phyloP scores from a whole-genome alignment of 2,113 vertebrate genomes.

The Amblyopsis rosae region DNA sequence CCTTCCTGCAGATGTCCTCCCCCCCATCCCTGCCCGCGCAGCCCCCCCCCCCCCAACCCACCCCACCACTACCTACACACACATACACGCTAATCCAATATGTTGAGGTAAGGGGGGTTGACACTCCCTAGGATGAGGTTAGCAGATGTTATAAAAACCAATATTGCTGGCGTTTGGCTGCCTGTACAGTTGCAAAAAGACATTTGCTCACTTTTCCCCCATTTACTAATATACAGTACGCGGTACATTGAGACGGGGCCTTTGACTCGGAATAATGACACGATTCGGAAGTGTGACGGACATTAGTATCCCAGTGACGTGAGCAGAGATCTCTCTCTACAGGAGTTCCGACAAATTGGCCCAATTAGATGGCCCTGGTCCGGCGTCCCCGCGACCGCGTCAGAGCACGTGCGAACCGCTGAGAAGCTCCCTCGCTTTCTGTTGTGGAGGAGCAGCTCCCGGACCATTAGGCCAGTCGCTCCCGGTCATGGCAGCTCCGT shows the following conservation, averaged over 20 bases:
- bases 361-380: constrained; percentile 56
- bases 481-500: constrained; percentile 66
- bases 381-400: constrained; percentile 47
- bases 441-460: constrained; percentile 50
- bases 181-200: constrained; percentile 47
- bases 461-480: constrained; percentile 78
- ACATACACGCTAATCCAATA: constrained; percentile 46
- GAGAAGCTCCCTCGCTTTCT: constrained; percentile 11
- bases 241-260: too few relatives aligned
- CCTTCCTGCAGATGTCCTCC: constrained; percentile 70
- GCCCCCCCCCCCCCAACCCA: neutral
- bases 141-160: constrained; percentile 53
- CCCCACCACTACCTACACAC: constrained; percentile 17
- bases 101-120: constrained; percentile 53
- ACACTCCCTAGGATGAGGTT: constrained; percentile 59
- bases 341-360: constrained; percentile 62
- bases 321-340: constrained; percentile 25
- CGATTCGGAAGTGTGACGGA: constrained; percentile 33
- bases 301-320: neutral
- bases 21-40: too few relatives aligned
- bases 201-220: constrained; percentile 34
- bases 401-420: constrained; percentile 35
- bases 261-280: constrained; percentile 8
- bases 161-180: constrained; percentile 47
- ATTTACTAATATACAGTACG: too few relatives aligned